Conservation (phyloP, 1,140 invertebrate genomes). For the Trichonephila inaurata region DNA sequence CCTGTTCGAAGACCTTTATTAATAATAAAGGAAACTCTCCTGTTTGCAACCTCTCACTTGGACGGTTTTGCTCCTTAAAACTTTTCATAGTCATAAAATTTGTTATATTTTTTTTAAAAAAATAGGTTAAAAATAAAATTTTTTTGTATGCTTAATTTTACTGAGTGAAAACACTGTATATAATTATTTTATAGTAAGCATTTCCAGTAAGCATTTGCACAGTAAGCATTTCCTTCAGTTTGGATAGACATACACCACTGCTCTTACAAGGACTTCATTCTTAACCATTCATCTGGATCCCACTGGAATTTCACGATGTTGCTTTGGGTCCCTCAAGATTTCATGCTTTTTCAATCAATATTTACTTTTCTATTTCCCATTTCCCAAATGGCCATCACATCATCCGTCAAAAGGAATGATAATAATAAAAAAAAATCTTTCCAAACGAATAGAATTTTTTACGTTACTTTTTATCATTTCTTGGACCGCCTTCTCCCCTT, state of each 20-base stretch:
- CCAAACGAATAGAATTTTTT: conserved; percentile 46
- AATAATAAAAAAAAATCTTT: conserved; percentile 38
- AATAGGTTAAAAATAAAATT: too few species aligned
- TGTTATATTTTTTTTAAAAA: too few species aligned
- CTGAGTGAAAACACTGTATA: too few species aligned
- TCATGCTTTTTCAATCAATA: conserved; percentile 72
- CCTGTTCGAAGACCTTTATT: too few species aligned
- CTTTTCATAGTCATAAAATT: too few species aligned
- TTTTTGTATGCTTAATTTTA: too few species aligned
- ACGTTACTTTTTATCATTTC: conserved; percentile 37
- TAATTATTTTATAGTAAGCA: too few species aligned
- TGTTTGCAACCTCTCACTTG: too few species aligned
- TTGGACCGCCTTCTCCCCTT: conserved; percentile 1
- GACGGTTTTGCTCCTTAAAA: too few species aligned
- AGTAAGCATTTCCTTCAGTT: too few species aligned
- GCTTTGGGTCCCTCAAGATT: conserved; percentile 65
- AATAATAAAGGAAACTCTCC: too few species aligned
- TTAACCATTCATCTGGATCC: conserved; percentile 56
- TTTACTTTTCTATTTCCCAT: conserved; percentile 75
- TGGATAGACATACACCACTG: conserved; percentile 11
- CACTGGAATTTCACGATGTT: conserved; percentile 70
- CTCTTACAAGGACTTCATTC: not conserved
- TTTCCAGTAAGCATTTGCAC: too few species aligned
- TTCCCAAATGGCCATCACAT: conserved; percentile 72
- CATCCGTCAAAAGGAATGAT: conserved; percentile 61